phyloP scores from a whole-genome alignment of 2,113 vertebrate genomes.

The Equus quagga region DNA sequence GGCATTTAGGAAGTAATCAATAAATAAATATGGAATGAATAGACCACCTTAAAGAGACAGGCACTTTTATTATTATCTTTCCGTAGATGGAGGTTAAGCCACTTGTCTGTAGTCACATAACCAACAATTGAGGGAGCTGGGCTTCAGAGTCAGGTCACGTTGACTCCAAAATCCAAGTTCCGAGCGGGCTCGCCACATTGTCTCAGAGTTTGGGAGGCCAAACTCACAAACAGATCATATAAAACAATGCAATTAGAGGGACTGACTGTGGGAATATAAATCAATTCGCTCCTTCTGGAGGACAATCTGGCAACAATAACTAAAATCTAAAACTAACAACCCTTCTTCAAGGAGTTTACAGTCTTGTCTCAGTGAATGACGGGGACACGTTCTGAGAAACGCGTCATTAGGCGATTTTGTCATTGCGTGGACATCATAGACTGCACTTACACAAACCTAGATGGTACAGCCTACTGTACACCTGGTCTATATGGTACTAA shows the following conservation, averaged over 20 bases:
- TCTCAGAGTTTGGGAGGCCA: not conserved
- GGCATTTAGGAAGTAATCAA: not conserved
- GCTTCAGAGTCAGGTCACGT: not conserved
- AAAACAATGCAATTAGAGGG: not conserved
- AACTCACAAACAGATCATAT: not conserved
- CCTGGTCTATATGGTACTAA: no score
- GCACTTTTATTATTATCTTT: not conserved
- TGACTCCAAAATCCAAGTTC: constrained; percentile 14
- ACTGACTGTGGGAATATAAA: not conserved
- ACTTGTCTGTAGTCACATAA: not conserved
- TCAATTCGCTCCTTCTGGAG: not conserved
- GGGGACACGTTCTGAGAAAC: no score
- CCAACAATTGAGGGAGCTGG: not conserved
- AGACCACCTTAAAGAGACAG: not conserved
- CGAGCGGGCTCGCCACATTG: not conserved
- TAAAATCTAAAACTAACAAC: not conserved
- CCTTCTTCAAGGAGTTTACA: not conserved
- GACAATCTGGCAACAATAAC: not conserved
- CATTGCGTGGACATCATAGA: no score
- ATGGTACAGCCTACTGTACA: no score
- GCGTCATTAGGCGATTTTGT: no score
- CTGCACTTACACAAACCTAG: no score
- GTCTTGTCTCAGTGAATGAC: no score
- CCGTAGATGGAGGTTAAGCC: not conserved
- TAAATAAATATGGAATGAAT: not conserved